Conservation (phyloP, 2,888 invertebrate genomes). For the Cosmorhoe ocellata region DNA sequence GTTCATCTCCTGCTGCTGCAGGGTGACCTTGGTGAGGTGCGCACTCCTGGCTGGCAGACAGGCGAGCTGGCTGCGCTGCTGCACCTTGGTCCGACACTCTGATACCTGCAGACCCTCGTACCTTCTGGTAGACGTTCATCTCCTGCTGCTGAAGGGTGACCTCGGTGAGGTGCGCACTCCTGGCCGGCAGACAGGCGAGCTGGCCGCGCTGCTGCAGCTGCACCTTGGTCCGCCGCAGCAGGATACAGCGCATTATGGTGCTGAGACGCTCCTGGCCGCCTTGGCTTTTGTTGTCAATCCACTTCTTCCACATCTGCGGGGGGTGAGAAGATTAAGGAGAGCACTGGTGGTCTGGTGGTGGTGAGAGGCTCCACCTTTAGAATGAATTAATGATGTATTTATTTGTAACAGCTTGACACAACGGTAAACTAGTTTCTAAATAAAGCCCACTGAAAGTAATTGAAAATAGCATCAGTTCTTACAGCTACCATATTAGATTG, state of each 20-base stretch:
- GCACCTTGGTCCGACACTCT: no score
- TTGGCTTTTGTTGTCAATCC: slow-evolving; percentile 92
- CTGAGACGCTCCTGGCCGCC: slow-evolving; percentile 92
- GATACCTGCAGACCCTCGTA: slow-evolving; percentile 7
- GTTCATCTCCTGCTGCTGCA: slow-evolving; percentile 87
- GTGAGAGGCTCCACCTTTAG: no score
- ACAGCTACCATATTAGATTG: no score
- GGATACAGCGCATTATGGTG: slow-evolving; percentile 91
- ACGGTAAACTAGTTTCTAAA: no score
- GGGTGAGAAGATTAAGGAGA: not conserved
- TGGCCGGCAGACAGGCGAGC: slow-evolving; percentile 84
- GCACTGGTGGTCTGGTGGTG: no score
- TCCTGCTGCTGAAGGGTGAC: slow-evolving; percentile 87
- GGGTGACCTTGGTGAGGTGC: slow-evolving; percentile 82
- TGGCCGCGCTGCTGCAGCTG: slow-evolving; percentile 86
- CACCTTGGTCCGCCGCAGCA: slow-evolving; percentile 94
- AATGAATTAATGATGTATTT: no score
- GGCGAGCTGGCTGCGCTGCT: slow-evolving; percentile 77
- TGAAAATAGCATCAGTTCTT: no score
- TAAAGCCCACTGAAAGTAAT: no score
- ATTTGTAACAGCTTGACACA: no score
- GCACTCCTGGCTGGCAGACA: slow-evolving; percentile 84
- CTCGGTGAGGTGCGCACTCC: slow-evolving; percentile 78
- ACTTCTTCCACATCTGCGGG: slow-evolving; percentile 92
- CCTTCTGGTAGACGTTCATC: slow-evolving; percentile 87